Evolutionary conservation across 2,888 invertebrate genomes (phyloP).

Genomic region (Flabesymbios commensalis): DNA sequence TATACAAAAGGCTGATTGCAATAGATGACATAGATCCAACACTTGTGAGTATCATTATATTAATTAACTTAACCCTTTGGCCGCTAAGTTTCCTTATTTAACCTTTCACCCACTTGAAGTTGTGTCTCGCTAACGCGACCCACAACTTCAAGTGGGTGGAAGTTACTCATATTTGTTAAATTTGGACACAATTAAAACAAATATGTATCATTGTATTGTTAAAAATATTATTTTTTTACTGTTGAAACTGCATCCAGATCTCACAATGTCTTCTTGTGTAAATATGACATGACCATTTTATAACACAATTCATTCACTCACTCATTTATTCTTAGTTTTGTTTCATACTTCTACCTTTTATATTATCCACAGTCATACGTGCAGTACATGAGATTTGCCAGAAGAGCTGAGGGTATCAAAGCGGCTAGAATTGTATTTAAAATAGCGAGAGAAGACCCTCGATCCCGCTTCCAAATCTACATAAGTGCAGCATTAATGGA

Average conservation of each 20-base stretch:
- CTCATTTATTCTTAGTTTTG: background rate
- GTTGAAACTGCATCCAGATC: background rate
- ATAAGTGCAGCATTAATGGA: slow-evolving; percentile 98
- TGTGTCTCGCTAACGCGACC: no score
- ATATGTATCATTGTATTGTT: slow-evolving; percentile 3
- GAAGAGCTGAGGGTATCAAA: slow-evolving; percentile 96
- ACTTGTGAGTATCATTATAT: slow-evolving; percentile 70
- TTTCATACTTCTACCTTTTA: background rate
- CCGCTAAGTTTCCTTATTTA: no score
- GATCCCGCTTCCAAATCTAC: slow-evolving; percentile 87
- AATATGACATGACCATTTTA: background rate
- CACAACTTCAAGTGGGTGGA: no score
- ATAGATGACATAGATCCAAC: slow-evolving; percentile 93
- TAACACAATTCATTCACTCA: no score
- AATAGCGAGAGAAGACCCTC: slow-evolving; percentile 85
- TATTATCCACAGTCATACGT: slow-evolving; percentile 79
- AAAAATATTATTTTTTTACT: background rate
- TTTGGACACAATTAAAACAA: no score
- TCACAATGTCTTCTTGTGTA: background rate
- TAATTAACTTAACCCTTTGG: background rate
- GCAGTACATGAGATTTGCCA: slow-evolving; percentile 98
- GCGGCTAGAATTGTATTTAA: slow-evolving; percentile 94
- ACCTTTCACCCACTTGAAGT: no score
- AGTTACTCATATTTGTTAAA: no score
- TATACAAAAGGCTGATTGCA: slow-evolving; percentile 89